Evolutionary conservation across 2,888 invertebrate species (phyloP), one percentile per base, ranked within the genome.

Genomic region (Agonum fuliginosum): DNA sequence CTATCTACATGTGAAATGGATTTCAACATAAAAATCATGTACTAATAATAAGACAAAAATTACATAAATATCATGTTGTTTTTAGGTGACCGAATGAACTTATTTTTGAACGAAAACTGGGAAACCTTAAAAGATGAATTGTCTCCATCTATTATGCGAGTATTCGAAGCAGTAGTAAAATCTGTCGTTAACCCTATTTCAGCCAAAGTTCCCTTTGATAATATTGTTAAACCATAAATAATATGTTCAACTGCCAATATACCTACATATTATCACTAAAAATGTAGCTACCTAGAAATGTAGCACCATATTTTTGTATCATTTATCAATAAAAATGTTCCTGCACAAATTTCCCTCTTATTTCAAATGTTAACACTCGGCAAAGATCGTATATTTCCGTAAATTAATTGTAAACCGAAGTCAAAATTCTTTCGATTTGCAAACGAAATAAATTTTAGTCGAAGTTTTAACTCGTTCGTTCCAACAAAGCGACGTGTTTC

Each of bases 31-130:
- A 30, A 5, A 30, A 30, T 30, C 30, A 30, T 30, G 30, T 5
- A 30, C 8, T 8, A 30, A 30, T 30, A 30, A 30, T 30, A 30
- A 30, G 3, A 8, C 30, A 30, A 3, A 3, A 30, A 5, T 30
- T 8, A 1, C 17, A 17, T 51, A 19, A 51, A 12, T 12, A 19
- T 20, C 4, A 51, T 51, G 3, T 12, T 41, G 0, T 1, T 70
- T 70, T 48, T 27, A 70, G 70, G 70, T 70, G 27, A 46, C 2
- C 46, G 48, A 14, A 70, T 70, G 46, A 70, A 70, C 30, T n/a
- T 10, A 8, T 70, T 70, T 27, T 41, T 70, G 24, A 70, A 70
- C 46, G 70, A 70, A 27, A 70, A 70, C 43, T 70, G 48, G 70
- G 8, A 48, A 20, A 27, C 48, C 22, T 4, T 70, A 5, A 2